A percentile compares a stretch with the other conserved stretches of the same genome.
Conservation (phyloP, 2,797 vertebrate species). For the Chelonia mydas region DNA sequence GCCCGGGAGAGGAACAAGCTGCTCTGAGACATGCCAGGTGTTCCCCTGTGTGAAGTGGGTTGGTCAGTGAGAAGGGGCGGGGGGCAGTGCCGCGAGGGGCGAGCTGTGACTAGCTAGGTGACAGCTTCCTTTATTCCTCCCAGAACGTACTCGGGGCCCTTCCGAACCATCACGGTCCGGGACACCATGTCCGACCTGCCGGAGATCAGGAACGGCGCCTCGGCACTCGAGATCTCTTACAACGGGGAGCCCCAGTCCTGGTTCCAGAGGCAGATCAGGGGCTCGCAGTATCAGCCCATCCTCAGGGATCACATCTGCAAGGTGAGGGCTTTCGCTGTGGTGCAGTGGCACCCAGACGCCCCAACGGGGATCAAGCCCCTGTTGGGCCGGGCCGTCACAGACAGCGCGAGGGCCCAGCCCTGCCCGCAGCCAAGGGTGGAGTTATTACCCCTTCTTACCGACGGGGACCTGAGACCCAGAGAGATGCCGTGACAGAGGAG, state of each 20-base stretch:
- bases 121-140: rapidly evolving
- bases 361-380: too few species aligned
- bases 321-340: conserved; percentile 74
- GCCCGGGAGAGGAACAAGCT: not conserved
- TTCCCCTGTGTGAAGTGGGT: not conserved
- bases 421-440: not conserved
- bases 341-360: too few species aligned
- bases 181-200: conserved; percentile 98
- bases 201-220: conserved; percentile 93
- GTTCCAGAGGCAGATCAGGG: conserved; percentile 97
- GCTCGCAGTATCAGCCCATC: conserved; percentile 96
- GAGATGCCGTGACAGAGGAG: not conserved
- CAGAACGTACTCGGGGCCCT: conserved; percentile 92
- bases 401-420: not conserved
- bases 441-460: too few species aligned
- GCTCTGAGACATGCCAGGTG: not conserved
- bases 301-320: conserved; percentile 98
- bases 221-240: conserved; percentile 93
- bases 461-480: rapidly evolving
- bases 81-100: not conserved
- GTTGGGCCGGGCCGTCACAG: too few species aligned
- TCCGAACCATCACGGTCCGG: conserved; percentile 95
- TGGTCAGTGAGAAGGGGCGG: too few species aligned
- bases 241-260: conserved; percentile 98
- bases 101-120: rapidly evolving